Conservation (phyloP, 2,113 vertebrate genomes). For the Marmota flaviventris region DNA sequence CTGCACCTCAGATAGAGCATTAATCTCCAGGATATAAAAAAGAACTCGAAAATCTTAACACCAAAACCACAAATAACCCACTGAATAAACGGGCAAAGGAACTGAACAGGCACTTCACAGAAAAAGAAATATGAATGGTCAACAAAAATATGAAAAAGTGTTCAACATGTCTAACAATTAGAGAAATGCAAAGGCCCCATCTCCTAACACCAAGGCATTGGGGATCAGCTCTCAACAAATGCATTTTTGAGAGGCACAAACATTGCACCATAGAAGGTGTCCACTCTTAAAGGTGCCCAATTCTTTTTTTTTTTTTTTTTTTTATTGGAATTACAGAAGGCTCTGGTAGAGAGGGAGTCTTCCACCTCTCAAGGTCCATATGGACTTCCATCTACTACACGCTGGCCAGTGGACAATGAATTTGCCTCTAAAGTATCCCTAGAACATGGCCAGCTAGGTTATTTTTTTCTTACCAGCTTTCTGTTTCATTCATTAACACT, state of each 20-base stretch:
- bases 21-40: no score
- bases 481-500: background rate
- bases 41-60: no score
- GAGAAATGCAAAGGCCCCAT: no score
- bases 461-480: background rate
- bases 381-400: background rate
- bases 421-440: background rate
- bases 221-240: background rate
- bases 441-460: background rate
- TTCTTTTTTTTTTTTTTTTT: background rate
- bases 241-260: background rate
- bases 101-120: no score
- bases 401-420: no score
- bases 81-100: no score
- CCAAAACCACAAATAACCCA: background rate
- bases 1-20: no score
- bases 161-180: no score
- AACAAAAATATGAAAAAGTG: no score
- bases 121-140: no score
- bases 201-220: rapidly evolving
- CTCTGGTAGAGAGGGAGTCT: background rate
- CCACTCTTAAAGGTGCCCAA: background rate
- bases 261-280: background rate
- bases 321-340: background rate
- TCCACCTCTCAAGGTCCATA: no score